Percentiles rank a stretch among this genome's conserved stretches.
These are phyloP conservation scores for Amphiprion ocellaris DNA, from an alignment of 2,113 vertebrate genomes.

Conservation along the genomic window DNA sequence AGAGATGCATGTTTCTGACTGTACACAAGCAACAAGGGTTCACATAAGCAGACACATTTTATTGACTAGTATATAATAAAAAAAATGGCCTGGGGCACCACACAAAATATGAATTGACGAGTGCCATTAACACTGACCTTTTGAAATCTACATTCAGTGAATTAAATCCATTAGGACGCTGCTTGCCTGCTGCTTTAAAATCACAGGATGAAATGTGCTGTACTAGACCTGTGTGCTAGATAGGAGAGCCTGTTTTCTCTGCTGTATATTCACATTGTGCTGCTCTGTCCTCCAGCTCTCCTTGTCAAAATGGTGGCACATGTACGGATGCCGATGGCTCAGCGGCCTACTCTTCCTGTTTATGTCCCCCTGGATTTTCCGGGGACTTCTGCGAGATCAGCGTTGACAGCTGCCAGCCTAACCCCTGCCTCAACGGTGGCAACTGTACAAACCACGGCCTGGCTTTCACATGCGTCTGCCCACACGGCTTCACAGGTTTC, in stretches of 20 bases:
- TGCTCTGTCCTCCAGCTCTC: conserved; percentile 85
- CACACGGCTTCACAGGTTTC: conserved; percentile 85
- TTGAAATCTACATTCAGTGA: neutral
- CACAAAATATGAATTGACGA: neutral
- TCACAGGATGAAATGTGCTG: neutral
- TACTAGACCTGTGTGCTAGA: conserved; percentile 12
- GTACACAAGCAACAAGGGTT: too few relatives aligned
- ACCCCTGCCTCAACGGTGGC: conserved; percentile 91
- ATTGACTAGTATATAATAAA: too few relatives aligned
- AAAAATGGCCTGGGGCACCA: neutral
- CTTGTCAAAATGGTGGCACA: conserved; percentile 93
- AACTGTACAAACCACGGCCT: conserved; percentile 87
- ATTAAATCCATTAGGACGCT: neutral
- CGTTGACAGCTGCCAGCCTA: conserved; percentile 87
- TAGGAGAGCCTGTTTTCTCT: neutral
- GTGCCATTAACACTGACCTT: neutral
- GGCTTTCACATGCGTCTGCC: conserved; percentile 89
- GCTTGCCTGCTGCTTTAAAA: conserved; percentile 2
- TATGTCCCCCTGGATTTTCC: conserved; percentile 89
- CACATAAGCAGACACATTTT: neutral
- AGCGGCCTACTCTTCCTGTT: conserved; percentile 86
- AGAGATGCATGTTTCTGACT: too few relatives aligned
- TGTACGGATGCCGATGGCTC: conserved; percentile 86
- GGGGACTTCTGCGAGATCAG: conserved; percentile 92
- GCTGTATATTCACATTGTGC: conserved; percentile 22